Percentiles rank a stretch among this genome's conserved stretches.
These are phyloP conservation scores for Calephelis perditalis DNA, from an alignment of 2,888 invertebrate species.

Conservation along the genomic window DNA sequence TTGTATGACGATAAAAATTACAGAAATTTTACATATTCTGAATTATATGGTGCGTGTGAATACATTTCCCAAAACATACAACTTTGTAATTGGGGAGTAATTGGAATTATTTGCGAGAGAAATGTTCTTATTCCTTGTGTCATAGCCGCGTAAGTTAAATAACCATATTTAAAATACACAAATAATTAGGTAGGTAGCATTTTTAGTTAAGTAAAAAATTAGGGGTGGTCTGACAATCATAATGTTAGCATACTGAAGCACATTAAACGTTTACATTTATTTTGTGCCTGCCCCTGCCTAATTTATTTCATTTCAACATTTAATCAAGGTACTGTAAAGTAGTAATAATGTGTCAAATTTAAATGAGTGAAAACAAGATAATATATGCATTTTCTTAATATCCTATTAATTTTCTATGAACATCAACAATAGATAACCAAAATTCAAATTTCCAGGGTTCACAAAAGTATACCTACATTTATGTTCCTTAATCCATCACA, in stretches of 20 bases:
- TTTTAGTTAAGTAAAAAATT: too few relatives aligned
- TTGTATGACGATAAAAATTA: constrained; percentile 49
- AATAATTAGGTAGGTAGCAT: too few relatives aligned
- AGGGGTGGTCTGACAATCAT: too few relatives aligned
- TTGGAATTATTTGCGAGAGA: constrained; percentile 70
- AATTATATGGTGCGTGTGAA: constrained; percentile 65
- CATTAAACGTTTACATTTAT: too few relatives aligned
- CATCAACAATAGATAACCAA: too few relatives aligned
- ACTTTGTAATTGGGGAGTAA: constrained; percentile 51
- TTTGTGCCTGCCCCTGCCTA: too few relatives aligned
- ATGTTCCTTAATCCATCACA: constrained; percentile 67
- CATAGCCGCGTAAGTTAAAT: constrained; percentile 71
- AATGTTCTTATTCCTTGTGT: constrained; percentile 73
- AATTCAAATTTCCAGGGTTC: constrained; percentile 58
- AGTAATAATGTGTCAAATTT: neutral
- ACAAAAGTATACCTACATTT: constrained; percentile 70
- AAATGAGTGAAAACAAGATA: neutral
- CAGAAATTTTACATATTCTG: constrained; percentile 59
- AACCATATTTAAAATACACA: neutral
- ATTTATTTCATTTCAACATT: constrained; percentile 6
- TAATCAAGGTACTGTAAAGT: neutral
- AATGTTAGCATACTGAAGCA: too few relatives aligned
- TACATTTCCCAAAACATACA: constrained; percentile 62
- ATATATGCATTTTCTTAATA: neutral
- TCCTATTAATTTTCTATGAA: neutral